Percentiles rank a stretch among this genome's conserved stretches.
These are phyloP conservation scores for Drosophila pectinifera DNA, from an alignment of 1,140 invertebrate genomes.

Conservation along the genomic window DNA sequence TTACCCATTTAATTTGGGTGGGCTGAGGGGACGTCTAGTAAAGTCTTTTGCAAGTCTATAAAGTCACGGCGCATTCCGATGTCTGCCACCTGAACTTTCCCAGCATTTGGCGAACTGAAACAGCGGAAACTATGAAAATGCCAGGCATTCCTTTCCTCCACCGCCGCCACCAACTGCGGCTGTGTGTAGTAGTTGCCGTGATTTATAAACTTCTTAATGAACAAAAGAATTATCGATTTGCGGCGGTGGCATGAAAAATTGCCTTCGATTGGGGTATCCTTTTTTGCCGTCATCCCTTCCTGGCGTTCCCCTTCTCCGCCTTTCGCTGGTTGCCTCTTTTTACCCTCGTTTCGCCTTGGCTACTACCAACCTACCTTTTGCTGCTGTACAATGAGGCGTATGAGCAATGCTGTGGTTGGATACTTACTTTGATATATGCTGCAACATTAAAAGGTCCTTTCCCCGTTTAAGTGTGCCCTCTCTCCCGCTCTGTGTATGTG, in stretches of 20 bases:
- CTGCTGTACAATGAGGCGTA: conserved; percentile 63
- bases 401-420: conserved; percentile 58
- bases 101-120: conserved; percentile 33
- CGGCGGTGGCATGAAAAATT: conserved; percentile 59
- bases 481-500: conserved; percentile 1
- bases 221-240: conserved; percentile 81
- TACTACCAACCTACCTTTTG: conserved; percentile 25
- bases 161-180: not conserved
- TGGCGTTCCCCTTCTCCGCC: conserved; percentile 3
- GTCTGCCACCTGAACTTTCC: conserved; percentile 34
- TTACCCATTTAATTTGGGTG: conserved; percentile 12
- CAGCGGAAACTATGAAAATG: conserved; percentile 56
- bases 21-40: not conserved
- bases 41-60: conserved; percentile 35
- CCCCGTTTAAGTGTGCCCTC: not conserved
- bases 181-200: conserved; percentile 40
- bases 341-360: conserved; percentile 9
- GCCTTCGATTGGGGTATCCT: conserved; percentile 23
- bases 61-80: conserved; percentile 35
- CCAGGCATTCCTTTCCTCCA: conserved; percentile 19
- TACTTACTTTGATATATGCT: conserved; percentile 76
- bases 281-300: not conserved
- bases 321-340: conserved; percentile 35
- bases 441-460: conserved; percentile 59
- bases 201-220: conserved; percentile 82